Conservation (phyloP, 1,140 invertebrate genomes). For the Drosophila yakuba region DNA sequence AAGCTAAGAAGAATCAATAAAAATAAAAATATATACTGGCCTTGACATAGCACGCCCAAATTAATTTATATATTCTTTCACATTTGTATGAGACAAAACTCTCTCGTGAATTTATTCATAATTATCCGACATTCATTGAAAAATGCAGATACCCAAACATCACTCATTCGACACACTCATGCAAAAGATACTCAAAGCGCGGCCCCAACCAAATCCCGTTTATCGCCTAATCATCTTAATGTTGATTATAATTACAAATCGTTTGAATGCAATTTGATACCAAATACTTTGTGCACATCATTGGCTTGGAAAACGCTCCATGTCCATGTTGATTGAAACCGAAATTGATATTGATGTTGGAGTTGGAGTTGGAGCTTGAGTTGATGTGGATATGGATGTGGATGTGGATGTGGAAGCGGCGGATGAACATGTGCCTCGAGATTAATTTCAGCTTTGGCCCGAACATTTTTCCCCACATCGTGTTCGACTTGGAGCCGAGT, state of each 20-base stretch:
- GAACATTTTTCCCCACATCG: slow-evolving; percentile 23
- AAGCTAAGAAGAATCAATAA: no score
- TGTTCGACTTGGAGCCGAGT: slow-evolving; percentile 35
- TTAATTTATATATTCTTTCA: no score
- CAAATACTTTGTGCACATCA: slow-evolving; percentile 66
- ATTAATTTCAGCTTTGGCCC: slow-evolving; percentile 52
- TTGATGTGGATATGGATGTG: neutral
- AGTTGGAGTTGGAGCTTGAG: slow-evolving; percentile 21
- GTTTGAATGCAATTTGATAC: slow-evolving; percentile 50
- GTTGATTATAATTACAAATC: slow-evolving; percentile 71
- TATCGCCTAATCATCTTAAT: slow-evolving; percentile 56
- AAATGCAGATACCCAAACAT: slow-evolving; percentile 17
- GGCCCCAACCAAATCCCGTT: slow-evolving; percentile 45
- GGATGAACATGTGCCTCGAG: slow-evolving; percentile 45
- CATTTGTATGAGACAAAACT: neutral
- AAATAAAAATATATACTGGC: no score
- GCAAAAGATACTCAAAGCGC: slow-evolving; percentile 8
- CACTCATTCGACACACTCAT: slow-evolving; percentile 6
- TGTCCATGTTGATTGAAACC: slow-evolving; percentile 63
- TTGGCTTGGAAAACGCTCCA: slow-evolving; percentile 44
- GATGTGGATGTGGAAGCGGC: slow-evolving; percentile 8
- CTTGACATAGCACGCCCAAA: no score
- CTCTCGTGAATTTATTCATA: slow-evolving; percentile 1
- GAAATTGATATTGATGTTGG: slow-evolving; percentile 63
- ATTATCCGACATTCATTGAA: slow-evolving; percentile 2